Base-by-base conservation (phyloP, 2,888 invertebrate species). In the Ceraclea dissimilis region DNA sequence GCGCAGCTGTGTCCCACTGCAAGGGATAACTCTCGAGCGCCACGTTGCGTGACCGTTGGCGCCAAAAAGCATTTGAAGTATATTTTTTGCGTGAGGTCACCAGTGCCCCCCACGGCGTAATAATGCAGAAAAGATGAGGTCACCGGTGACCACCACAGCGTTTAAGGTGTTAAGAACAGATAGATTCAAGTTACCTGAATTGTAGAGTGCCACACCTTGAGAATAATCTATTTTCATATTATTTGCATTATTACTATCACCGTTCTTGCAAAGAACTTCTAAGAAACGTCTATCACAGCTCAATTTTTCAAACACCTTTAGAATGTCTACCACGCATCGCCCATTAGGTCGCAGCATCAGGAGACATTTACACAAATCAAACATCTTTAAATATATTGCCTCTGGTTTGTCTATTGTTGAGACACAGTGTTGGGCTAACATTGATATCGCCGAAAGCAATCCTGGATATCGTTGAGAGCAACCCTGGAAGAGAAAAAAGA, bases 171-270 rank as follows among this genome's bases (percentile, higher is more conserved):
- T n/a, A n/a, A 10, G 26, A 26, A 26, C 26, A 26, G 26, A 26
- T 10, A 26, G 26, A 26, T 6, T 6, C 10, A 20, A 19, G 62
- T 49, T 61, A 76, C 76, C 74, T 69, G 71, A 72, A 48, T 67
- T 75, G 65, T 69, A 76, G 53, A 74, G 62, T 57, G 74, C 57
- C 1, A 76, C 72, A 0, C 76, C 76, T 65, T 76, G 75, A 51
- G 75, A 74, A 63, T 72, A 71, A 63, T 77, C 76, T 57, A 67
- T 57, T 62, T 67, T 73, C 20, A 76, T 59, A 54, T 75, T 73
- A 31, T 6, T 8, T n/a, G n/a, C n/a, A 1, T 71, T 20, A 19
- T n/a, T 72, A 1, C 57, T 58, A 1, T 60, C 64, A 5, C 63
- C 64, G 1, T 67, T 66, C 0, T 67, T 64, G 56, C 76, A 76